Evolutionary conservation across 53 echinoderm and acorn worm genomes (phyloP), one percentile per base, ranked within the genome.

Genomic region (Crossaster papposus): DNA sequence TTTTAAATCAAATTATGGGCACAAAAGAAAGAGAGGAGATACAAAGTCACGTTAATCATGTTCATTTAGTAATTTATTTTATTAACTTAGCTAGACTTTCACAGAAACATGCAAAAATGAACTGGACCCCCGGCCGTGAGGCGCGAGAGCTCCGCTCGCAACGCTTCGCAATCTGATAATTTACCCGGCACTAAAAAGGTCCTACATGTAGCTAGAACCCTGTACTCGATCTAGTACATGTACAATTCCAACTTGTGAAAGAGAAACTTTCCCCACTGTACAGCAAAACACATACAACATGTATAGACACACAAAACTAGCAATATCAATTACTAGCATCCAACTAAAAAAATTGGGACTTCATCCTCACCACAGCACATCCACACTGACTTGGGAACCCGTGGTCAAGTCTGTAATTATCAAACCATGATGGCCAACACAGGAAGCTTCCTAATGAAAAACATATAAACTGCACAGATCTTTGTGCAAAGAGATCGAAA

Each of bases 361-460:
- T 12, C n/a, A n/a, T n/a, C 30, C 51, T 6, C 32, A 58, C 55
- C 30, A 58, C 9, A 31, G 17, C 54, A 14, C 17, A 58, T 33
- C 34, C 30, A 81, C 81, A 64, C 58, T 30, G 81, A 63, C 81
- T 14, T 58, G 58, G n/a, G 9, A 58, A 28, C 54, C 28, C 15
- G 52, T 12, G 10, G n/a, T 13, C 51, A 4, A 11, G 78, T 36
- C 78, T 35, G 24, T 53, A 22, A 34, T 28, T 6, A 79, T 52
- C 30, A 81, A 81, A 72, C 29, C 30, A 36, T 13, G 70, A 72
- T 38, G 30, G 84, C 30, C 31, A 84, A 53, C 9, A 51, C 84
- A 84, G 84, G 72, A 84, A 72, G 53, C 72, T 30, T 51, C 84
- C 26, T 84, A 84, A 71, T 84, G 84, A 50, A 31, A 20, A 33